Base-by-base conservation (phyloP, 2,888 invertebrate species). In the Acronicta psi region DNA sequence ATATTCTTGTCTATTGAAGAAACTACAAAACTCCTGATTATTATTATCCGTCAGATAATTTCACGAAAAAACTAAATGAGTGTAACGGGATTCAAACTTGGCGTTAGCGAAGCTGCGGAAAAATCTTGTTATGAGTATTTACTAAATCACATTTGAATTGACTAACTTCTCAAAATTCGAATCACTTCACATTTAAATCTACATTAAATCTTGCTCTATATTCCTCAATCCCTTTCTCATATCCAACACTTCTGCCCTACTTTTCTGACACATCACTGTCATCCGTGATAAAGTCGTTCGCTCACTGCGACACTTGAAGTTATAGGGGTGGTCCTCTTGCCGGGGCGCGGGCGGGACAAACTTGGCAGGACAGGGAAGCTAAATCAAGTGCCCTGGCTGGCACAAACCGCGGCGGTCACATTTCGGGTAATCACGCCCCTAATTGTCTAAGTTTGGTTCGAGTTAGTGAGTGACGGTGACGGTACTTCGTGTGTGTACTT, bases 401-500 rank as follows among this genome's bases (percentile, higher is more conserved):
- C 71, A 37, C 47, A 59, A 66, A 71, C 72, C 72, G 60, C 59
- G 52, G 50, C 60, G 74, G 74, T 73, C 77, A 59, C 73, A 73
- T 69, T 73, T 66, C 73, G 62, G 60, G 67, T 67, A 76, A 74
- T 74, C 74, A 76, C 73, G 67, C 65, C 62, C 66, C 60, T 76
- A 74, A 74, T 76, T 74, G 70, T 73, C 52, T 59, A 76, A 74
- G 62, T 74, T 74, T 69, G 69, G 52, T 47, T 47, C 41, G 52
- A 76, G 55, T 73, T 66, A 37, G 66, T 73, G 63, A 73, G 59
- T 69, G 63, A 73, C 63, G 59, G 68, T 29, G 40, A 40, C n/a
- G 18, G 14, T 25, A 34, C 11, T n/a, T 29, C 50, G 20, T 36
- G 36, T 56, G 60, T 25, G 20, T n/a, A 25, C 20, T 37, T 53